These are phyloP conservation scores for Bhutanitis thaidina DNA, from an alignment of 2,888 invertebrate genomes.

Conservation along the genomic window DNA sequence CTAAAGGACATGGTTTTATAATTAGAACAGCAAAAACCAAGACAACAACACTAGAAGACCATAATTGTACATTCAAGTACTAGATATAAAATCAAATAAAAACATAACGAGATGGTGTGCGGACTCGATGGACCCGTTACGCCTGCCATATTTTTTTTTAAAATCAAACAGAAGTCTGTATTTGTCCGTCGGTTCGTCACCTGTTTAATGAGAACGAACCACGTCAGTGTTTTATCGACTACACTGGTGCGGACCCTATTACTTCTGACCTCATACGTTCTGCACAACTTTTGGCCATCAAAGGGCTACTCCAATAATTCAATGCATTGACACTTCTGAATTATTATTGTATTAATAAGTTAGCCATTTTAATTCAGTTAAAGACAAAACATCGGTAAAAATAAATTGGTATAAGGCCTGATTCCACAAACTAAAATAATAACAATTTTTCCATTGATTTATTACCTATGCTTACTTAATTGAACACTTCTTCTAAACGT, in stretches of 20 bases:
- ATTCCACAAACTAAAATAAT: too few relatives aligned
- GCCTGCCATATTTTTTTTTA: slow-evolving; percentile 30
- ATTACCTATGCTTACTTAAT: background rate
- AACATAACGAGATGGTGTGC: slow-evolving; percentile 17
- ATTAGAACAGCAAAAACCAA: slow-evolving; percentile 14
- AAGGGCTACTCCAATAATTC: too few relatives aligned
- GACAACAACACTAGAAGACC: background rate
- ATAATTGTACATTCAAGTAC: background rate
- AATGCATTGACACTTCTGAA: too few relatives aligned
- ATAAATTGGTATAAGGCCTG: too few relatives aligned
- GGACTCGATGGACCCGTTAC: slow-evolving; percentile 22
- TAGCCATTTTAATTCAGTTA: too few relatives aligned
- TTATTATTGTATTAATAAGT: too few relatives aligned
- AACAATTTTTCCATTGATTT: background rate
- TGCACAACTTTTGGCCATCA: too few relatives aligned
- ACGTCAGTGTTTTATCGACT: slow-evolving; percentile 26
- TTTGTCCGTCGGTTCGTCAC: slow-evolving; percentile 32
- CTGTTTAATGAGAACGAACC: slow-evolving; percentile 41
- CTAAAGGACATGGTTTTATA: slow-evolving; percentile 4
- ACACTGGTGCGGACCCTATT: too few relatives aligned
- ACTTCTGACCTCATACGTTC: too few relatives aligned
- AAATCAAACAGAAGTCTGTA: slow-evolving; percentile 26
- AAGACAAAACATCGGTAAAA: too few relatives aligned
- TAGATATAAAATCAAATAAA: slow-evolving; percentile 12
- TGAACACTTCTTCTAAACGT: slow-evolving; percentile 13